Evolutionary conservation across 2,113 vertebrate genomes (phyloP).

Genomic region (Astatotilapia flaviijosephi): DNA sequence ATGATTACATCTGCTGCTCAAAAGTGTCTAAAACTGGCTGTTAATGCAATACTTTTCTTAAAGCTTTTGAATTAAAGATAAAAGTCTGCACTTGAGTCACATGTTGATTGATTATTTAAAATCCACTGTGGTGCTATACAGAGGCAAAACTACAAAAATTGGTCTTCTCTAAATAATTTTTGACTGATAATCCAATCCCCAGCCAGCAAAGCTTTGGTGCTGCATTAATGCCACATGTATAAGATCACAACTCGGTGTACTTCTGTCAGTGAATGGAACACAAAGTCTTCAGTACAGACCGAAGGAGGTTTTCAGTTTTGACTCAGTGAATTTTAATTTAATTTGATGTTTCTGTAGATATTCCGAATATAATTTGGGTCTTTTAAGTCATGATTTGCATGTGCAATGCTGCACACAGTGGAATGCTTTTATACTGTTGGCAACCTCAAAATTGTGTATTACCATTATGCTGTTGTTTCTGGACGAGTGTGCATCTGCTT

Average conservation of each 20-base stretch:
- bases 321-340: neutral
- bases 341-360: neutral
- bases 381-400: conserved; percentile 17
- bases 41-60: neutral
- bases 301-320: neutral
- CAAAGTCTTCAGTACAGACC: neutral
- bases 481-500: conserved; percentile 21
- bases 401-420: neutral
- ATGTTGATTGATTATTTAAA: neutral
- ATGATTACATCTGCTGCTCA: neutral
- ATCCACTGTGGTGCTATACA: neutral
- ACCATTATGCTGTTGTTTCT: conserved; percentile 37
- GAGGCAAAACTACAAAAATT: neutral
- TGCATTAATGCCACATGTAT: neutral
- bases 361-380: neutral
- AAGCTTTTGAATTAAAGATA: neutral
- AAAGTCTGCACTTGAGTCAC: neutral
- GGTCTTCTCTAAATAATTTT: neutral
- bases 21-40: neutral
- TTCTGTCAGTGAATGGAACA: neutral
- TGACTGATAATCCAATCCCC: neutral
- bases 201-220: neutral
- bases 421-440: conserved; percentile 26
- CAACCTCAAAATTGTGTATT: conserved; percentile 36
- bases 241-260: neutral